Evolutionary conservation across 1,140 invertebrate genomes (phyloP).

Genomic region (Heterodera carotae): DNA sequence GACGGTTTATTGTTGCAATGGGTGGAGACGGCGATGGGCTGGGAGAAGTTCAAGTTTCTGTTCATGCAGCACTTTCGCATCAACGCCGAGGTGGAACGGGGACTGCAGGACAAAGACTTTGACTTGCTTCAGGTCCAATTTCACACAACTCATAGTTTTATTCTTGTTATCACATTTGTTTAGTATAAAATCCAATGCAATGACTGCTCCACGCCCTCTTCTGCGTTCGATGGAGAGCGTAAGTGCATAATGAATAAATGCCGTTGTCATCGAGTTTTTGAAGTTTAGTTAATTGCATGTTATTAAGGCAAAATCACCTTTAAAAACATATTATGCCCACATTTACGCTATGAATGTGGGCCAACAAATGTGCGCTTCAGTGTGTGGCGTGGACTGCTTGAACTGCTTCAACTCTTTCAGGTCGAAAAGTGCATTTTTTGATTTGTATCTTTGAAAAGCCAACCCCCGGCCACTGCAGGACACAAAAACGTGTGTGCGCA

Average conservation of each 20-base stretch:
- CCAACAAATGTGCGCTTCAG: conserved; percentile 63
- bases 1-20: conserved; percentile 63
- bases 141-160: not conserved
- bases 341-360: conserved; percentile 64
- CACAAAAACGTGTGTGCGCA: conserved; percentile 58
- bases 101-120: conserved; percentile 51
- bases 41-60: conserved; percentile 52
- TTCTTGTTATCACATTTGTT: not conserved
- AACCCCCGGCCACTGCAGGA: too few relatives aligned
- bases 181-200: conserved; percentile 56
- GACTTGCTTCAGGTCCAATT: conserved; percentile 48
- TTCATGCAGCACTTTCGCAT: conserved; percentile 56
- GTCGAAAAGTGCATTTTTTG: conserved; percentile 19
- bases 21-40: conserved; percentile 49
- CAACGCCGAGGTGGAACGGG: conserved; percentile 53
- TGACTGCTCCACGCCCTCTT: conserved; percentile 35
- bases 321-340: conserved; percentile 60
- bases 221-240: conserved; percentile 12
- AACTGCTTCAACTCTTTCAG: conserved; percentile 63
- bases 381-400: conserved; percentile 65
- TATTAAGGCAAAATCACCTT: conserved; percentile 47
- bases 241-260: not conserved
- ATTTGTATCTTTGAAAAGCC: conserved; percentile 32
- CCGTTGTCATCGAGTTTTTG: too few relatives aligned
- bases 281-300: conserved; percentile 28